A percentile compares a stretch with the other conserved stretches of the same genome.
phyloP scores from a whole-genome alignment of 2,888 invertebrate species.

The Gandaritis pyraliata region DNA sequence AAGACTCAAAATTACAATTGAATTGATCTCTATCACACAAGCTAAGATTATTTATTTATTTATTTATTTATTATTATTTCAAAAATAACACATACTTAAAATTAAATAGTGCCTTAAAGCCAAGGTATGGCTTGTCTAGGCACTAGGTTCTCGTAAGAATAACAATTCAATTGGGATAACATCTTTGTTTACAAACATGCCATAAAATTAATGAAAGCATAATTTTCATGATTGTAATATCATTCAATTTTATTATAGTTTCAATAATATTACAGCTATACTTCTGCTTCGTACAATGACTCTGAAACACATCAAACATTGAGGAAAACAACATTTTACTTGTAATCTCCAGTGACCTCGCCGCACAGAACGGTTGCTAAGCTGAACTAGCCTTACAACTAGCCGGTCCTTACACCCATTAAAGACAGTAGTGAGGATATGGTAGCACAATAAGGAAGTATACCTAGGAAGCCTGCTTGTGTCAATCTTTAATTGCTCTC shows the following conservation, averaged over 20 bases:
- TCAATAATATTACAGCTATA: conserved; percentile 8
- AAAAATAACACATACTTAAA: too few species aligned
- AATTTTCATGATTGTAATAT: background rate
- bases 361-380: conserved; percentile 13
- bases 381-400: background rate
- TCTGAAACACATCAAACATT: conserved; percentile 16
- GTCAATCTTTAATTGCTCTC: too few species aligned
- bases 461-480: too few species aligned
- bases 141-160: too few species aligned
- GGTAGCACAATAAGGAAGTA: too few species aligned
- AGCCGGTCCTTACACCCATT: background rate
- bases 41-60: too few species aligned
- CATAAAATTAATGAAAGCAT: conserved; percentile 26
- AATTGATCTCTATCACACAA: background rate
- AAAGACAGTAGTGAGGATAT: too few species aligned
- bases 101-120: too few species aligned
- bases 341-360: conserved; percentile 28
- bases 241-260: background rate
- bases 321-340: conserved; percentile 37
- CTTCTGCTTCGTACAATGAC: conserved; percentile 3
- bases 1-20: too few species aligned
- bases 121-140: too few species aligned
- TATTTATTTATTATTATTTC: too few species aligned
- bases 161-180: background rate
- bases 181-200: conserved; percentile 42